These are phyloP conservation scores for Drosophila paranaensis DNA, from an alignment of 2,888 invertebrate genomes.

Conservation along the genomic window DNA sequence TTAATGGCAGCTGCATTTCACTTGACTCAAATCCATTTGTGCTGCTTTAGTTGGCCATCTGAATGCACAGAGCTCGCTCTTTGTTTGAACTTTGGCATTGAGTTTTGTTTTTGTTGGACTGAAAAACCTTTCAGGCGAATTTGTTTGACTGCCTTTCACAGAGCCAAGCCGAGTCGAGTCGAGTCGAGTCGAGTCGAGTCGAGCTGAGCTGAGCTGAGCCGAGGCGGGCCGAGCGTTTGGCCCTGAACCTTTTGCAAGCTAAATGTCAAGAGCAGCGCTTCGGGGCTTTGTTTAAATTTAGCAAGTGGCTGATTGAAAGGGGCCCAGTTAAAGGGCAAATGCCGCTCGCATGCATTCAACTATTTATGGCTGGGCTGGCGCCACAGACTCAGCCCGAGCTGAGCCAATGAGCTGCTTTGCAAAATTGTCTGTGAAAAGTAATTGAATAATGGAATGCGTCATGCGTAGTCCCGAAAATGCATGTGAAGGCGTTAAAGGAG, in stretches of 20 bases:
- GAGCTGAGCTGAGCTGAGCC: not conserved
- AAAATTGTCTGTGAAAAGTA: constrained; percentile 41
- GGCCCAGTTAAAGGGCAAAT: constrained; percentile 11
- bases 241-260: constrained; percentile 48
- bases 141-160: constrained; percentile 36
- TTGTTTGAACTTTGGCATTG: constrained; percentile 45
- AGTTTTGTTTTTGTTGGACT: constrained; percentile 5
- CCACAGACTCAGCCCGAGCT: constrained; percentile 15
- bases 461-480: constrained; percentile 34
- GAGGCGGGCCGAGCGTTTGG: not conserved
- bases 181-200: not conserved
- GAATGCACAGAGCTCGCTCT: not conserved
- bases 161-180: not conserved
- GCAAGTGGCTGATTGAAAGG: constrained; percentile 18
- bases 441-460: constrained; percentile 62
- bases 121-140: constrained; percentile 34
- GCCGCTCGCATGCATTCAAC: constrained; percentile 29
- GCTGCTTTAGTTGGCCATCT: not conserved
- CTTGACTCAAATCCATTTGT: not conserved
- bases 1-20: not conserved
- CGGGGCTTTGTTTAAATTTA: constrained; percentile 14
- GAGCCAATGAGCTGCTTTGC: constrained; percentile 24
- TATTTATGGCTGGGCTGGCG: constrained; percentile 52
- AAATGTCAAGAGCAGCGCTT: constrained; percentile 35
- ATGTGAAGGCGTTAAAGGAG: constrained; percentile 16